phyloP scores from a whole-genome alignment of 1,140 invertebrate species.

The Littorina saxatilis region DNA sequence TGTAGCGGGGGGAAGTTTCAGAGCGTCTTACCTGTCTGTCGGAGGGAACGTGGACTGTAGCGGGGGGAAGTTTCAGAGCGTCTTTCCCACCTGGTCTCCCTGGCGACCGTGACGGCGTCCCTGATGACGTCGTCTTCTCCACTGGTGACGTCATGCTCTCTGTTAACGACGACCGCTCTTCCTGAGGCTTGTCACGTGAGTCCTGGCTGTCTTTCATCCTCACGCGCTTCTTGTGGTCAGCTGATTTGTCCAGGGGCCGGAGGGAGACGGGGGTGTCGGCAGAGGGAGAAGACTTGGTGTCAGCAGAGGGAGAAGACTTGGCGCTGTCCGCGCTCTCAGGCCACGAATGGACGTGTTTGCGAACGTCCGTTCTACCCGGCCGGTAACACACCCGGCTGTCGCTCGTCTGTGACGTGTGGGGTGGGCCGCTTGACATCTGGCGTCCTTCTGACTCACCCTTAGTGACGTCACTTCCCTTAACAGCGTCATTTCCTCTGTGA shows the following conservation, averaged over 20 bases:
- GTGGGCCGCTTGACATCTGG: not conserved
- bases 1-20: constrained; percentile 8
- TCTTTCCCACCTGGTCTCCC: not conserved
- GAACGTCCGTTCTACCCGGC: not conserved
- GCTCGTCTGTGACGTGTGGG: not conserved
- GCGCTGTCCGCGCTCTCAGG: not conserved
- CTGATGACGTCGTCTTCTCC: not conserved
- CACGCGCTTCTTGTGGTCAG: not conserved
- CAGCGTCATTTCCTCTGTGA: not conserved
- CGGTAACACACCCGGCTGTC: not conserved
- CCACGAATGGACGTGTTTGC: not conserved
- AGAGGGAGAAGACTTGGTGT: not conserved
- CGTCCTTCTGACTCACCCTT: not conserved
- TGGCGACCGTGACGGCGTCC: not conserved
- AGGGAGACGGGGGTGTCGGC: not conserved
- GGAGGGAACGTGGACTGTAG: not conserved
- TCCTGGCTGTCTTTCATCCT: constrained; percentile 1
- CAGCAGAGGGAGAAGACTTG: not conserved
- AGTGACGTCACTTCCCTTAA: not conserved
- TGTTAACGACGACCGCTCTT: not conserved
- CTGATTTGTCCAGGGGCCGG: not conserved
- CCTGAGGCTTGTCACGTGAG: not conserved
- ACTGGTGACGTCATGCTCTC: constrained; percentile 10
- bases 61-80: constrained; percentile 6
- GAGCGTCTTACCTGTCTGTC: not conserved